Evolutionary conservation across 1,140 invertebrate genomes (phyloP), one percentile per base, ranked within the genome.

Genomic region (Limonius californicus): DNA sequence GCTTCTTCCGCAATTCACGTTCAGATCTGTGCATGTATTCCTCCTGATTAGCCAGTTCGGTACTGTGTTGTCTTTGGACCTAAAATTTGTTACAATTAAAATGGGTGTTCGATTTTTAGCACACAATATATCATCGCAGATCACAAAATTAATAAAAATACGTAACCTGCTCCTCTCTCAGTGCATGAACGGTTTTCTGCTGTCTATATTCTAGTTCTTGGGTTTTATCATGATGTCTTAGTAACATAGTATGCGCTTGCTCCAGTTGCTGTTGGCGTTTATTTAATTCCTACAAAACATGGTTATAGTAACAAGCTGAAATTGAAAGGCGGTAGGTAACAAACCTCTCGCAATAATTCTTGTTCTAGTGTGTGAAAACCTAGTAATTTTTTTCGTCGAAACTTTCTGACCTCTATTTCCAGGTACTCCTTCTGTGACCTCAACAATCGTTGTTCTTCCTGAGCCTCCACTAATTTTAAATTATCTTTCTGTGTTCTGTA

Each of bases 11-110:
- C 69, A 98, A 82, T 75, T 99, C 97, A 64, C 92, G 86, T 74
- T 98, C 90, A 2, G 94, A 88, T 59, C 95, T 85, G 72, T 89
- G 85, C 86, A 95, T 98, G 77, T 99, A 99, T 74, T 99, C 97
- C 70, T 94, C 89, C 80, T 99, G 91, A 84, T 99, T 99, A 63
- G 88, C 87, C 70, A 97, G 80, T 80, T 99, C 97, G 2, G 95
- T 98, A 66, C 90, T 86, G 78, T 99, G 97, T 78, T 99, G 96
- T 72, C 90, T 85, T 62, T 85, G 85, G 65, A 95, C 86, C 76
- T 83, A 72, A 20, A 47, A 56, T n/a, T n/a, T n/a, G n/a, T n/a
- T n/a, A 11, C 43, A 7, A 35, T 8, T 8, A 35, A 8, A 8
- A 35, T 35, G n/a, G n/a, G n/a, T n/a, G n/a, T 8, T 8, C 7